Evolutionary conservation across 2,113 vertebrate genomes (phyloP).

Genomic region (Sylvicapra grimmia): DNA sequence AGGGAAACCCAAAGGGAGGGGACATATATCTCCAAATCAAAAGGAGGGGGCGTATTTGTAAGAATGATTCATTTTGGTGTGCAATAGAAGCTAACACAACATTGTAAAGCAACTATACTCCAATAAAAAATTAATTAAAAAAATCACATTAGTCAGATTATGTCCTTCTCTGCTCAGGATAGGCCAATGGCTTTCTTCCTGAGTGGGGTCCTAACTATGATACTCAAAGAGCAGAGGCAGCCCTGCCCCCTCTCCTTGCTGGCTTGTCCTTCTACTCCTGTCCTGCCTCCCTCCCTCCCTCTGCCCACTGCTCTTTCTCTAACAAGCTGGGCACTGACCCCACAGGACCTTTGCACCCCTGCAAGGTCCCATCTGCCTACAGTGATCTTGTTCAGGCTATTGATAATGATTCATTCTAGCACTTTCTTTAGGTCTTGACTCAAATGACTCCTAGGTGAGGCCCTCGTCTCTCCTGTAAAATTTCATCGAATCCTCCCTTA

Average conservation of each 20-base stretch:
- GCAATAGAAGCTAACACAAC: background rate
- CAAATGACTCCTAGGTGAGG: background rate
- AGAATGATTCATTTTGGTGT: background rate
- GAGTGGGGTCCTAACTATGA: background rate
- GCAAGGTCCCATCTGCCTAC: too few species aligned
- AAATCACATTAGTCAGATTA: background rate
- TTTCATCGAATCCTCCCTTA: background rate
- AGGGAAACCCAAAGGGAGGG: background rate
- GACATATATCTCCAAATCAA: background rate
- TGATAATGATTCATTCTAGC: background rate
- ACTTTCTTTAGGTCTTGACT: background rate
- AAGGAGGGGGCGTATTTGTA: background rate
- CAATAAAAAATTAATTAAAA: background rate
- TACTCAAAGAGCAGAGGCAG: background rate
- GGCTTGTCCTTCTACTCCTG: background rate
- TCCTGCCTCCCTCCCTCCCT: background rate
- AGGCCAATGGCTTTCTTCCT: background rate
- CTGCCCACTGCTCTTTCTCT: background rate
- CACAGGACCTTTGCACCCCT: background rate
- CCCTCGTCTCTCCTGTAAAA: background rate
- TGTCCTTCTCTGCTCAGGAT: background rate
- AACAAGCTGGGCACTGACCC: accelerated
- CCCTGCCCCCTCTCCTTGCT: accelerated
- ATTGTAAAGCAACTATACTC: background rate
- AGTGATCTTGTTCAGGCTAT: background rate